Evolutionary conservation across 2,113 vertebrate species (phyloP), one percentile per base, ranked within the genome.

Genomic region (Phalacrocorax brasilianus): DNA sequence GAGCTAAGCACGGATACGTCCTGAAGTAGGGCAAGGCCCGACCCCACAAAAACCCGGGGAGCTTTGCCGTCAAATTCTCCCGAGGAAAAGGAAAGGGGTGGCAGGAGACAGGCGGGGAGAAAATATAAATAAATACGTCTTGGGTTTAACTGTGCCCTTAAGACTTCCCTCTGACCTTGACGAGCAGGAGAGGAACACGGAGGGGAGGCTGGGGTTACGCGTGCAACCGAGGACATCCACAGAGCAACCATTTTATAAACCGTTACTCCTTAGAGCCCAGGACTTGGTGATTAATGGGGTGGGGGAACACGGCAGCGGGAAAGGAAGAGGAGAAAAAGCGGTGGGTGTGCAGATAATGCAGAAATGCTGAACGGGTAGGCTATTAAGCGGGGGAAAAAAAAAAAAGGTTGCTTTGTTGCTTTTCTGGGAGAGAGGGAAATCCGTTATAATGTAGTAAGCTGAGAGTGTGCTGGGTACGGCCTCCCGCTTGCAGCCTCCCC

Each of bases 201-300:
- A 5, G 2, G 2, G 55, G 24, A 42, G 40, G 45, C 58, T 30
- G 72, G 38, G 62, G 70, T 56, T 84, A 55, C 4, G 32, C 0
- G 6, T 49, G 68, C 56, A 44, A 3, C 80, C 45, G 68, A 91
- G 75, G 82, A 86, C 35, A 20, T 0, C 17, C 44, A 52, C 32
- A 12, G 44, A 84, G 67, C 85, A 49, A 84, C 94, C 89, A 89
- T 93, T 96, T 95, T 80, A 88, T 35, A 74, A 86, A 78, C 32
- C 19, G 3, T 38, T 56, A 40, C 38, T 61, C 73, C 65, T 86
- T 14, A 70, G 35, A 84, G 70, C 49, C 53, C 18, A 47, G 49
- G 56, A 70, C 52, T 7, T 32, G 59, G 42, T 45, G 79, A 78
- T 90, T 88, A 68, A 78, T 35, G 40, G 59, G 35, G 55, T 3